Evolutionary conservation across 1,140 invertebrate genomes (phyloP), one percentile per base, ranked within the genome.

Genomic region (Drosophila bocqueti): DNA sequence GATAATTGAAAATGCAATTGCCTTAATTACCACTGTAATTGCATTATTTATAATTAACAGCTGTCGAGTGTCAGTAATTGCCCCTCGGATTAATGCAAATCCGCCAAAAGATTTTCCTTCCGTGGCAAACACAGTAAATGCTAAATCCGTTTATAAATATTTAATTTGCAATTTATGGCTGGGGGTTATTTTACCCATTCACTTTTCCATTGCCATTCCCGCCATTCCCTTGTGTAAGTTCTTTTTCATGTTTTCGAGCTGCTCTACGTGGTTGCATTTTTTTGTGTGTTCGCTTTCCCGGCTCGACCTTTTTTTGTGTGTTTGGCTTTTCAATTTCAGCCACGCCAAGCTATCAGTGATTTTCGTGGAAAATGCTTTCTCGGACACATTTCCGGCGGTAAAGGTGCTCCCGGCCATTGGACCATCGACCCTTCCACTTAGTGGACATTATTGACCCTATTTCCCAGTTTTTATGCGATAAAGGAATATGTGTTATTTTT

Each of bases 201-300:
- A 47, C 46, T 9, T 47, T 24, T 29, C 9, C 45, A 24, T 24
- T 46, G 21, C 46, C 18, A 10, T 24, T 73, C 21, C 34, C 45
- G 29, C 52, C 16, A 47, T 54, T 47, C 21, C 47, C 64, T 21
- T 18, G 61, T 43, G 29, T 81, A 67, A 86, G 83, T 85, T 73
- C 55, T 76, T 86, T 87, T 86, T 79, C 83, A 65, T 85, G 83
- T 84, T 78, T 77, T 31, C 36, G 52, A 47, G 62, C 29, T 58
- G 49, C 31, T 38, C 42, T 66, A 66, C 64, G 46, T 66, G 63
- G n/a, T n/a, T 46, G 13, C 61, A 55, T 38, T 67, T 76, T 60
- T 60, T 62, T 61, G 43, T 21, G 4, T 31, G 49, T 40, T 10
- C 21, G 36, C 24, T 65, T 45, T 45, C 36, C 31, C 26, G 16